A percentile compares a stretch with the other conserved stretches of the same genome.
Evolutionary conservation across 2,113 vertebrate species (phyloP).

Genomic region (Eudorcas thomsonii): DNA sequence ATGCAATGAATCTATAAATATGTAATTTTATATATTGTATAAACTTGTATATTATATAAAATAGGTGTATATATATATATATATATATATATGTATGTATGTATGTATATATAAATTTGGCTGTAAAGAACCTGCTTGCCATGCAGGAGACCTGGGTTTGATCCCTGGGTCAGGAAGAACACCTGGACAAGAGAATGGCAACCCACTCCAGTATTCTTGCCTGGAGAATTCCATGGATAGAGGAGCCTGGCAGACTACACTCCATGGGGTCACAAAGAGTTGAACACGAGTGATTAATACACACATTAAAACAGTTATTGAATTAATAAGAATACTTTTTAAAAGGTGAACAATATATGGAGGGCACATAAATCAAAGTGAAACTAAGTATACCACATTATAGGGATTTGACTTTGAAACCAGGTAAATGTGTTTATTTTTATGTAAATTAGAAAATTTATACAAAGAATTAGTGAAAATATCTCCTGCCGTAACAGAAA

Average conservation of each 20-base stretch:
- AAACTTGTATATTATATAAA: background rate
- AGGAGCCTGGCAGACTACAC: background rate
- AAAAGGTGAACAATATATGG: background rate
- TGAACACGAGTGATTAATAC: background rate
- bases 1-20: background rate
- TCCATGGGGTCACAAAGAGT: background rate
- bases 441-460: background rate
- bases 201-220: background rate
- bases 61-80: background rate
- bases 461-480: background rate
- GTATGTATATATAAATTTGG: background rate
- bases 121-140: background rate
- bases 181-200: background rate
- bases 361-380: background rate
- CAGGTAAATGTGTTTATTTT: background rate
- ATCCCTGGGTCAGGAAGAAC: background rate
- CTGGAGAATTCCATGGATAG: background rate
- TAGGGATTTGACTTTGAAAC: background rate
- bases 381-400: background rate
- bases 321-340: background rate
- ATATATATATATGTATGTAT: no score
- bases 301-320: background rate
- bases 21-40: background rate
- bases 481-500: background rate
- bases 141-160: background rate